Conservation (phyloP, 2,797 vertebrate genomes). For the Simalia tracyae region DNA sequence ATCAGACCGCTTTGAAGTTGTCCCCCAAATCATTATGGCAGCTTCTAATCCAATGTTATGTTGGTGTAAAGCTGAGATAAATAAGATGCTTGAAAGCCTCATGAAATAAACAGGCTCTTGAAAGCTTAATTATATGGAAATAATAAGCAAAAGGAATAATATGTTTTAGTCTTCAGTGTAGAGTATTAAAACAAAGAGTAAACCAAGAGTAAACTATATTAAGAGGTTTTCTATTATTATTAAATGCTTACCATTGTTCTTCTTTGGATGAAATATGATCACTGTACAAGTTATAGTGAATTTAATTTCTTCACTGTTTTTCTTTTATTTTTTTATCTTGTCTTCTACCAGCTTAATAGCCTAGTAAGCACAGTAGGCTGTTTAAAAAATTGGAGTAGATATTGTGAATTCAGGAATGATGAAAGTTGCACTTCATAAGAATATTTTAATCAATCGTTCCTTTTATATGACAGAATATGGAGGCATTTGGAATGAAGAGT, state of each 20-base stretch:
- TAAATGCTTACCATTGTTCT: neutral
- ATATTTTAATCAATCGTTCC: neutral
- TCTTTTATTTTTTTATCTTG: neutral
- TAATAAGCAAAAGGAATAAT: neutral
- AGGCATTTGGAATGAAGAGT: conserved; percentile 17
- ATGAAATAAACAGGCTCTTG: neutral
- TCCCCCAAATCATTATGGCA: neutral
- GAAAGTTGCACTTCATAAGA: neutral
- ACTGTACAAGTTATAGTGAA: neutral
- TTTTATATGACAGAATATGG: conserved; percentile 4
- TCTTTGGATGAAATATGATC: neutral
- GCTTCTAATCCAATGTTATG: neutral
- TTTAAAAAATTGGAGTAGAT: neutral
- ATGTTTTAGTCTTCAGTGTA: neutral
- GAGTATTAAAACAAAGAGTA: neutral
- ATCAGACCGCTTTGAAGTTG: neutral
- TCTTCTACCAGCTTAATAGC: neutral
- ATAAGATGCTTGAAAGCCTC: neutral
- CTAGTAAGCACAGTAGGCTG: neutral
- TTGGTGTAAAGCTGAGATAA: neutral
- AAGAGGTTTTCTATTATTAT: neutral
- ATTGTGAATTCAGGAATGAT: neutral
- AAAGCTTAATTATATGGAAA: neutral
- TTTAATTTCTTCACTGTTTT: neutral
- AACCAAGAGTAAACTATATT: neutral